phyloP scores from a whole-genome alignment of 2,797 vertebrate species.

The Emys orbicularis region DNA sequence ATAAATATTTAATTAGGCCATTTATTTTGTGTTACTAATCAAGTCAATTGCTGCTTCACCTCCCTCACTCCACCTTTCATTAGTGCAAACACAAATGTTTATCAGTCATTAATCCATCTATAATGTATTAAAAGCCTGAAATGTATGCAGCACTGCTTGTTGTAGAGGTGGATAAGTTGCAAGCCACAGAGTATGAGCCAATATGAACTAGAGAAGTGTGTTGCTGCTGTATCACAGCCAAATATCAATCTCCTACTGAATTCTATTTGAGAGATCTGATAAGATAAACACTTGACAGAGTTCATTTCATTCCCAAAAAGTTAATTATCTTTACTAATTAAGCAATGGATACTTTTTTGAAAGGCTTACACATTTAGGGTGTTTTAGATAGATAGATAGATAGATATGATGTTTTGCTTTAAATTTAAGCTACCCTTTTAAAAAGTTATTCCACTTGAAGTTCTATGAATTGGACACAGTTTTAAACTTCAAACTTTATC shows the following conservation, averaged over 20 bases:
- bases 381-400: too few species aligned
- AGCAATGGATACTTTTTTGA: not conserved
- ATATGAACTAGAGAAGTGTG: constrained; percentile 18
- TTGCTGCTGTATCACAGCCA: constrained; percentile 7
- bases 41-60: constrained; percentile 77
- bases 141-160: constrained; percentile 57
- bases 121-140: constrained; percentile 76
- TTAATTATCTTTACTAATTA: not conserved
- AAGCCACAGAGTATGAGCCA: constrained; percentile 32
- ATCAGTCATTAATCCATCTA: constrained; percentile 76
- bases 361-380: not conserved
- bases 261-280: not conserved
- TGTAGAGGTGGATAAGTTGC: constrained; percentile 47
- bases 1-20: constrained; percentile 81
- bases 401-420: not conserved
- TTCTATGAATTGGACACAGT: not conserved
- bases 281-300: not conserved
- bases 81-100: constrained; percentile 75
- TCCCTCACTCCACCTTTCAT: constrained; percentile 64
- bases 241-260: not conserved
- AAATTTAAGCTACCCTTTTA: not conserved
- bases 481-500: not conserved
- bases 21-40: constrained; percentile 79
- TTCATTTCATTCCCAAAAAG: not conserved
- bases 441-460: not conserved